Percentiles rank a stretch among this genome's conserved stretches.
Evolutionary conservation across 2,888 invertebrate species (phyloP).

Genomic region (Nasonia oneida): DNA sequence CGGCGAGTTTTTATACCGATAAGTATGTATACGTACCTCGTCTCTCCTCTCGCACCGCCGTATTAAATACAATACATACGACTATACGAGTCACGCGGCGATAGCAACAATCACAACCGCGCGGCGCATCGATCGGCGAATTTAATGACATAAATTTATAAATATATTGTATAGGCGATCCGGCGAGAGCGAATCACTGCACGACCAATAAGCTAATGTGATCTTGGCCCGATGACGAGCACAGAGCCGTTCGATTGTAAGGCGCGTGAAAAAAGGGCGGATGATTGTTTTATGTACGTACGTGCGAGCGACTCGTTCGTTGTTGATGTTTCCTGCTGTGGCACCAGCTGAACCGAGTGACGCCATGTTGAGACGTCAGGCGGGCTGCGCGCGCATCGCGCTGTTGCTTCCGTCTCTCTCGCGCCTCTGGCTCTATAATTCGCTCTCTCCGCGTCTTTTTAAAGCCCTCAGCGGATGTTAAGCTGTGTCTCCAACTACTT

Average conservation of each 20-base stretch:
- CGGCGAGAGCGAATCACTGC: not conserved
- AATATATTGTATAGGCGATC: not conserved
- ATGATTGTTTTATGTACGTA: not conserved
- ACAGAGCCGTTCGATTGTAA: not conserved
- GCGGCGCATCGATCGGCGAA: slow-evolving; percentile 9
- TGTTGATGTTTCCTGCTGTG: slow-evolving; percentile 40
- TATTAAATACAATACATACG: not conserved
- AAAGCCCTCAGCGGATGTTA: not conserved
- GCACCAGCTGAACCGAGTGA: not conserved
- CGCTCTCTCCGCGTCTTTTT: no score
- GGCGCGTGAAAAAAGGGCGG: not conserved
- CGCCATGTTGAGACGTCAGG: slow-evolving; percentile 35
- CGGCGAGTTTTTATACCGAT: not conserved
- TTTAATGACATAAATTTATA: not conserved
- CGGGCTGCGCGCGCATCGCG: slow-evolving; percentile 33
- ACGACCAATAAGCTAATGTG: no score
- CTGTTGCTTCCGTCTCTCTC: slow-evolving; percentile 17
- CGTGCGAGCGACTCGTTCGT: not conserved
- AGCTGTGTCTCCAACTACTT: not conserved
- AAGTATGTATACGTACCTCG: not conserved
- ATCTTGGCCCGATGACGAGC: not conserved
- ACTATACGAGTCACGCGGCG: not conserved
- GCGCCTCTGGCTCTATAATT: not conserved
- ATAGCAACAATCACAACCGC: not conserved
- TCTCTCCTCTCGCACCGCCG: not conserved